phyloP scores from a whole-genome alignment of 2,888 invertebrate species.

The Timema cristinae region DNA sequence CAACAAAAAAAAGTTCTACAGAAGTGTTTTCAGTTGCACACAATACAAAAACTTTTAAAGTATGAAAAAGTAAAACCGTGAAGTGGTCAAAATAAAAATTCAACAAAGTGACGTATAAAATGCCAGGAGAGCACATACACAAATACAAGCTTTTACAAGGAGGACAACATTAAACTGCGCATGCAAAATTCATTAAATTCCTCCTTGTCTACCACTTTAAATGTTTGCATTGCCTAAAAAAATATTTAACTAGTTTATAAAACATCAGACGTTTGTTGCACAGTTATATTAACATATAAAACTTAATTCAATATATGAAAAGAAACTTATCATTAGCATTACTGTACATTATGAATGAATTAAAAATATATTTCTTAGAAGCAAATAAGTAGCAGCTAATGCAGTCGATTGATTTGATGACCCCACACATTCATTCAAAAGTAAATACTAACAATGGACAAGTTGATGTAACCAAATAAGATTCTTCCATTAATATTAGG shows the following conservation, averaged over 20 bases:
- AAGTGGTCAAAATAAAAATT: slow-evolving; percentile 28
- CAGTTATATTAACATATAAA: not conserved
- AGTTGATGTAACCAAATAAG: slow-evolving; percentile 34
- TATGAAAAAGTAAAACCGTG: slow-evolving; percentile 7
- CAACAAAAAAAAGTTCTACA: slow-evolving; percentile 32
- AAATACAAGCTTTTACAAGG: slow-evolving; percentile 10
- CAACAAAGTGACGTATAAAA: slow-evolving; percentile 30
- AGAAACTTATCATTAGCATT: not conserved
- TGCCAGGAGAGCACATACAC: slow-evolving; percentile 32
- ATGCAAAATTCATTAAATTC: slow-evolving; percentile 18
- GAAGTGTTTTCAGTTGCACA: slow-evolving; percentile 32
- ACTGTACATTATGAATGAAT: too few species aligned
- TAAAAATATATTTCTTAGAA: too few species aligned
- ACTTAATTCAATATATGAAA: slow-evolving; percentile 4
- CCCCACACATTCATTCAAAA: slow-evolving; percentile 22
- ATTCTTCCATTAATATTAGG: slow-evolving; percentile 29
- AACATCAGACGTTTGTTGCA: slow-evolving; percentile 9
- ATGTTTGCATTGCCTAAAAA: slow-evolving; percentile 10
- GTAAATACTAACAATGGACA: slow-evolving; percentile 33
- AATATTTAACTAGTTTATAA: slow-evolving; percentile 1
- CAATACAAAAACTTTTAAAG: slow-evolving; percentile 30
- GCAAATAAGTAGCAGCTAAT: too few species aligned
- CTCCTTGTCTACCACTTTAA: too few species aligned
- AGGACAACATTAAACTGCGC: slow-evolving; percentile 25
- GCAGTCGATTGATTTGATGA: too few species aligned